These are phyloP conservation scores for Hyles lineata DNA, from an alignment of 2,888 invertebrate species.

Conservation along the genomic window DNA sequence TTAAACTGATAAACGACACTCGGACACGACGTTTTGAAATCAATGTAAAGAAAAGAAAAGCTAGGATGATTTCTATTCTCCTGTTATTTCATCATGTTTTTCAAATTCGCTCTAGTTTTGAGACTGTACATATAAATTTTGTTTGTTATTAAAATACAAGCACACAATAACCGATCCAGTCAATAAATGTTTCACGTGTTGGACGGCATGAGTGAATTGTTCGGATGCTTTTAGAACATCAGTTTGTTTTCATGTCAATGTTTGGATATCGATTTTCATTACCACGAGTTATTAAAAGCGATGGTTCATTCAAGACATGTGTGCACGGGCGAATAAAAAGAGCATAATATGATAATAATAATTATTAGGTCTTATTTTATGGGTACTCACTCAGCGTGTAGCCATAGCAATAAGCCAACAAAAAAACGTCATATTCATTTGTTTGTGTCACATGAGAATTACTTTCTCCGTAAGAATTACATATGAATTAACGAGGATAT, in stretches of 20 bases:
- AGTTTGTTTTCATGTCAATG: conserved; percentile 32
- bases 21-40: too few species aligned
- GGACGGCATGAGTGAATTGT: conserved; percentile 49
- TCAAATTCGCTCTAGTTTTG: too few species aligned
- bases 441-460: not conserved
- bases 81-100: too few species aligned
- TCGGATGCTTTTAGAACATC: conserved; percentile 11
- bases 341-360: not conserved
- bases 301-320: not conserved
- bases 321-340: conserved; percentile 4
- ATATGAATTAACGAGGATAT: not conserved
- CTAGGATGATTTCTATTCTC: too few species aligned
- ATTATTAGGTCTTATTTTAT: not conserved
- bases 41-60: too few species aligned
- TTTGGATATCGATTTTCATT: conserved; percentile 28
- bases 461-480: not conserved
- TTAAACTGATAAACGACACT: too few species aligned
- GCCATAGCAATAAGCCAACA: not conserved
- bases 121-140: not conserved
- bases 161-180: not conserved
- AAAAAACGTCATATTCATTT: not conserved
- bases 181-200: conserved; percentile 49
- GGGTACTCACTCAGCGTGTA: not conserved
- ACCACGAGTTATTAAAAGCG: not conserved
- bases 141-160: not conserved